Evolutionary conservation across 2,113 vertebrate species (phyloP), one percentile per base, ranked within the genome.

Genomic region (Chloebia gouldiae): DNA sequence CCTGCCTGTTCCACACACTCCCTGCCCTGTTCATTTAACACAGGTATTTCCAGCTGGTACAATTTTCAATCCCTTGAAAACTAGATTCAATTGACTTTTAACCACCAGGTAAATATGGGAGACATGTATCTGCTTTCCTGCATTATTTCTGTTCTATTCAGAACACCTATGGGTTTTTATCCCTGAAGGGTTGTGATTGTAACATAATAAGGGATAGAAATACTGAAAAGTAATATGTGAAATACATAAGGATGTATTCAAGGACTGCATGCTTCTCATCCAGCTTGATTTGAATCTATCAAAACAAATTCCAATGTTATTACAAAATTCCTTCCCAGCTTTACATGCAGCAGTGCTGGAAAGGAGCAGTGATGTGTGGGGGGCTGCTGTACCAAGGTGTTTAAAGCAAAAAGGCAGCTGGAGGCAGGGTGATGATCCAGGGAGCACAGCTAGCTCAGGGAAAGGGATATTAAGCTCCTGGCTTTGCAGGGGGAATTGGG

Each of bases 51-150:
- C 92, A 94, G 83, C 72, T 78, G 79, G 47, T 84, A 60, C 69
- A 49, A 87, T 92, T 89, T 91, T 59, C 81, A 90, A 13, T 84
- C 64, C 86, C 81, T 71, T 72, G 77, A 91, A 93, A 96, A 89
- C 57, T 45, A 61, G 78, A 81, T 49, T 89, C 77, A 93, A 76
- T 92, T 92, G 94, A 91, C 90, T 87, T 95, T 68, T 92, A 87
- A 91, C 65, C 61, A 69, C 44, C 44, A 75, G 60, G n/a, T 86
- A 93, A 92, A 91, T 78, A 84, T 22, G 22, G 51, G n/a, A 95
- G 77, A 82, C 77, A 68, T n/a, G 35, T n/a, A 81, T 65, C 70
- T 87, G 28, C 78, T 83, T 81, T 64, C 45, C 77, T 89, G 50
- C 28, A 35, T 81, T 81, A 93, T 91, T 89, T 85, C 72, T 85